Conservation (phyloP, 1,140 invertebrate genomes). For the Listronotus bonariensis region DNA sequence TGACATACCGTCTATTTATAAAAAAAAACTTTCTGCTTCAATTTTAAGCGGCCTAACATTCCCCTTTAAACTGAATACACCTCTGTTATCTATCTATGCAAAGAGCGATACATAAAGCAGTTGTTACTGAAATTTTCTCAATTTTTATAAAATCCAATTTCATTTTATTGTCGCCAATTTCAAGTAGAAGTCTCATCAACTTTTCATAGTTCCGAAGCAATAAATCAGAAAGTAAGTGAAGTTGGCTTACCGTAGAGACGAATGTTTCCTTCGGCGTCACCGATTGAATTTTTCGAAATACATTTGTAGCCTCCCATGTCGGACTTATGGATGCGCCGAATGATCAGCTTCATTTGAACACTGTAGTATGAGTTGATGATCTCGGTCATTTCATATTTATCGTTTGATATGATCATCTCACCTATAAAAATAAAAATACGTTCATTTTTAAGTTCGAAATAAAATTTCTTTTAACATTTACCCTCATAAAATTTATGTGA, state of each 20-base stretch:
- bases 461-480: too few relatives aligned
- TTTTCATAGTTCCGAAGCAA: slow-evolving; percentile 52
- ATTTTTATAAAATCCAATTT: slow-evolving; percentile 53
- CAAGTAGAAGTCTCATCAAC: slow-evolving; percentile 49
- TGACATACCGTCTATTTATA: too few relatives aligned
- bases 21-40: too few relatives aligned
- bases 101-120: slow-evolving; percentile 40
- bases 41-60: too few relatives aligned
- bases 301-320: slow-evolving; percentile 91
- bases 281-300: slow-evolving; percentile 90
- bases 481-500: too few relatives aligned
- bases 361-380: slow-evolving; percentile 75
- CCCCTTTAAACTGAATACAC: background rate
- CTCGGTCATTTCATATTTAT: slow-evolving; percentile 78
- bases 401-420: slow-evolving; percentile 84
- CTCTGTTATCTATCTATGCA: slow-evolving; percentile 14
- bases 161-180: slow-evolving; percentile 51
- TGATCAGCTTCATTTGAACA: slow-evolving; percentile 78
- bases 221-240: slow-evolving; percentile 49
- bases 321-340: slow-evolving; percentile 72
- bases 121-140: slow-evolving; percentile 47
- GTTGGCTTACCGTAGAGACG: slow-evolving; percentile 53
- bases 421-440: slow-evolving; percentile 59
- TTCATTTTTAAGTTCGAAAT: background rate
- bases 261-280: slow-evolving; percentile 85